phyloP scores from a whole-genome alignment of 2,888 invertebrate species.

The Drosophila merina region DNA sequence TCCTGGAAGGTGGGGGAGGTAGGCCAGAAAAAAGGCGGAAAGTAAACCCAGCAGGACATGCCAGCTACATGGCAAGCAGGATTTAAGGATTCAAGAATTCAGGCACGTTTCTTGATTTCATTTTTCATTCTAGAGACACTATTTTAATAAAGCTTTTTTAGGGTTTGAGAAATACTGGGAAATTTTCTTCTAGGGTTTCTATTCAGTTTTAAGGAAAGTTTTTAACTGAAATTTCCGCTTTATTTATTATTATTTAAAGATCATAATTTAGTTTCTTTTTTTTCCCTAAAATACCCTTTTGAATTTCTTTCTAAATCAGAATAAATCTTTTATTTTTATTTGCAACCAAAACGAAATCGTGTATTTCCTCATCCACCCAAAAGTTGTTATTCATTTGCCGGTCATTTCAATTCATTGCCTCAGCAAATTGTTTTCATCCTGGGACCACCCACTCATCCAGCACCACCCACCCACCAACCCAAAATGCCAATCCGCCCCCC shows the following conservation, averaged over 20 bases:
- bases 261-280: too few relatives aligned
- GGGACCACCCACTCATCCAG: constrained; percentile 5
- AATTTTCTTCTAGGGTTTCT: too few relatives aligned
- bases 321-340: background rate
- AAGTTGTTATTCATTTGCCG: constrained; percentile 23
- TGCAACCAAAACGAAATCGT: background rate
- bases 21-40: constrained; percentile 7
- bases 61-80: constrained; percentile 28
- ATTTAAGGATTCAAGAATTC: constrained; percentile 14
- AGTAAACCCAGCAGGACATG: constrained; percentile 48
- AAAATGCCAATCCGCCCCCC: constrained; percentile 3
- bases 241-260: too few relatives aligned
- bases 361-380: background rate
- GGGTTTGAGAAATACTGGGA: too few relatives aligned
- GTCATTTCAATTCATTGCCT: constrained; percentile 49
- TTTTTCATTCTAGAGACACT: background rate
- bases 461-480: constrained; percentile 12
- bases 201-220: too few relatives aligned
- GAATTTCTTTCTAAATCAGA: background rate
- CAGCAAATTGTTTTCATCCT: constrained; percentile 47
- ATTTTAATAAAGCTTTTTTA: too few relatives aligned
- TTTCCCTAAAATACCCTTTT: background rate
- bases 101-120: background rate
- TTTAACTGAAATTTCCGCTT: too few relatives aligned
- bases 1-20: constrained; percentile 10